Evolutionary conservation across 2,888 invertebrate genomes (phyloP).

Genomic region (Eilema caniola): DNA sequence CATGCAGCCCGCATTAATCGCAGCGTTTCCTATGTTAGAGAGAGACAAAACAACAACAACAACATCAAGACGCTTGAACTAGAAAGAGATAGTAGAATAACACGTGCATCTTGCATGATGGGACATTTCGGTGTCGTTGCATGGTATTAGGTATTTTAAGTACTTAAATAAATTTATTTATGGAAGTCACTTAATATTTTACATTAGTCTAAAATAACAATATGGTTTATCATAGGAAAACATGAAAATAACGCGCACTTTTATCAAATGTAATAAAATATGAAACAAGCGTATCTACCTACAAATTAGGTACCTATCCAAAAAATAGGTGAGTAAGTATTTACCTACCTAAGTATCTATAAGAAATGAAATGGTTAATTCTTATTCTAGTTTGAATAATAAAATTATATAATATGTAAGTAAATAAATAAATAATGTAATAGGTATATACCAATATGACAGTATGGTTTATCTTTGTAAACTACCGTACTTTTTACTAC

Average conservation of each 20-base stretch:
- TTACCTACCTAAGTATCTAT: no score
- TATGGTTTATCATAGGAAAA: not conserved
- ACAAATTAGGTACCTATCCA: no score
- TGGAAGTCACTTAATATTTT: not conserved
- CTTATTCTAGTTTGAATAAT: not conserved
- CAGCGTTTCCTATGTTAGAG: constrained; percentile 34
- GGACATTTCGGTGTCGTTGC: constrained; percentile 26
- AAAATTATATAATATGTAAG: not conserved
- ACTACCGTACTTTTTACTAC: not conserved
- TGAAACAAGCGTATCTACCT: no score
- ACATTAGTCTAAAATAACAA: not conserved
- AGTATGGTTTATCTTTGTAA: not conserved
- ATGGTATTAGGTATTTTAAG: not conserved
- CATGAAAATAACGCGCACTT: not conserved
- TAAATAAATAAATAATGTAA: not conserved
- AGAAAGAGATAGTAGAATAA: constrained; percentile 57
- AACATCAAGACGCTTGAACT: constrained; percentile 15
- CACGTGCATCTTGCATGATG: constrained; percentile 55
- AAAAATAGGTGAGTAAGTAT: no score
- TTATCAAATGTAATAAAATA: no score
- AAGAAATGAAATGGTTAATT: not conserved
- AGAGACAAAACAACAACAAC: constrained; percentile 52
- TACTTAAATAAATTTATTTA: not conserved
- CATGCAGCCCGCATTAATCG: constrained; percentile 25
- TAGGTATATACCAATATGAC: not conserved